phyloP scores from a whole-genome alignment of 2,797 vertebrate genomes.

The Graptemys geographica region DNA sequence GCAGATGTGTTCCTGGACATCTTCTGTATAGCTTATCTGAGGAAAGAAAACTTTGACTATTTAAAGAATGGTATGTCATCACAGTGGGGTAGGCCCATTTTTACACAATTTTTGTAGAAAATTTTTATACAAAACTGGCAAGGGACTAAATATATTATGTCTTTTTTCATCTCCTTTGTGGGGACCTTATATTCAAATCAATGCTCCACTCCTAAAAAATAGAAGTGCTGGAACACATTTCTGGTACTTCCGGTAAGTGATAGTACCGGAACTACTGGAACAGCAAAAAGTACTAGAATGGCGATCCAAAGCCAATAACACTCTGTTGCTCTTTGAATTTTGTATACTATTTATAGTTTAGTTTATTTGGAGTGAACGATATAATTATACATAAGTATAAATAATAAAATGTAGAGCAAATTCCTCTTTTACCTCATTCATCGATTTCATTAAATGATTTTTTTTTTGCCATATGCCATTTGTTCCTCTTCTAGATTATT shows the following conservation, averaged over 20 bases:
- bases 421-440: neutral
- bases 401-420: neutral
- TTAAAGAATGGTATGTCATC: neutral
- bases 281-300: neutral
- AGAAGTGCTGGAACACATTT: neutral
- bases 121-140: neutral
- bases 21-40: neutral
- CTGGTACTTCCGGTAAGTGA: too few species aligned
- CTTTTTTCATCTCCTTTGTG: neutral
- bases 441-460: rapidly evolving
- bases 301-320: neutral
- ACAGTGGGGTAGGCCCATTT: neutral
- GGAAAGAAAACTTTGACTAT: rapidly evolving
- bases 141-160: neutral
- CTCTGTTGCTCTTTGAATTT: neutral
- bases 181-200: neutral
- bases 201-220: neutral
- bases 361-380: neutral
- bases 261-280: neutral
- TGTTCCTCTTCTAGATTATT: neutral
- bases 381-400: neutral
- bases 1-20: neutral
- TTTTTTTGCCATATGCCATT: too few species aligned
- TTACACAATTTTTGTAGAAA: too few species aligned
- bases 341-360: neutral